Evolutionary conservation across 1,140 invertebrate genomes (phyloP), one percentile per base, ranked within the genome.

Genomic region (Protaetia brevitarsis): DNA sequence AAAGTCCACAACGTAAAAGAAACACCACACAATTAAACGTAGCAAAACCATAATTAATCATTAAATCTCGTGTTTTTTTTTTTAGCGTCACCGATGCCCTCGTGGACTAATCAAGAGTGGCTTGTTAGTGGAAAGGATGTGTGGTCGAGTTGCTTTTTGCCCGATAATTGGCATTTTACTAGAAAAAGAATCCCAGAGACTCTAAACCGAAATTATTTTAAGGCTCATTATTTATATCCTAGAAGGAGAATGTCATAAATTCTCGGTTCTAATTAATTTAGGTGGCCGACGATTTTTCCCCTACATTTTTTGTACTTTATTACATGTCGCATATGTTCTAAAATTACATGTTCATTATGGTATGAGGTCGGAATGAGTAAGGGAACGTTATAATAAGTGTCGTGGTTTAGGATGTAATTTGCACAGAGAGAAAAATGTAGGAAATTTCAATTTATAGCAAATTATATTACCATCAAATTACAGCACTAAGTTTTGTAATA

Each of bases 121-220:
- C 68, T 69, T 69, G 68, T 69, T 69, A 69, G 65, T 64, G 65
- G 51, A 69, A 64, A 69, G 68, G 65, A 69, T 69, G 61, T 69
- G 68, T 69, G 68, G 65, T 64, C 61, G 68, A 64, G 64, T 59
- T 64, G 66, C 62, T 69, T 61, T 66, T 69, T 69, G 56, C 65
- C 56, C 65, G 65, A 69, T 69, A 69, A 69, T 69, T 69, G 68
- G 68, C 65, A 56, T 51, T 51, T 69, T 65, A 36, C 41, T 63
- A 63, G 63, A 68, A 68, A n/a, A n/a, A 68, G 60, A 62, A 56
- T 23, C 19, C 61, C 62, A 60, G n/a, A 10, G 45, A 11, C 21
- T 36, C 21, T 57, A 65, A 34, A 65, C 51, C n/a, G n/a, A n/a
- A 65, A 64, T 57, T 56, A 64, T 64, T 64, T 64, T 64, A 27